Conservation (phyloP, 2,797 vertebrate genomes). For the Anguilla anguilla region DNA sequence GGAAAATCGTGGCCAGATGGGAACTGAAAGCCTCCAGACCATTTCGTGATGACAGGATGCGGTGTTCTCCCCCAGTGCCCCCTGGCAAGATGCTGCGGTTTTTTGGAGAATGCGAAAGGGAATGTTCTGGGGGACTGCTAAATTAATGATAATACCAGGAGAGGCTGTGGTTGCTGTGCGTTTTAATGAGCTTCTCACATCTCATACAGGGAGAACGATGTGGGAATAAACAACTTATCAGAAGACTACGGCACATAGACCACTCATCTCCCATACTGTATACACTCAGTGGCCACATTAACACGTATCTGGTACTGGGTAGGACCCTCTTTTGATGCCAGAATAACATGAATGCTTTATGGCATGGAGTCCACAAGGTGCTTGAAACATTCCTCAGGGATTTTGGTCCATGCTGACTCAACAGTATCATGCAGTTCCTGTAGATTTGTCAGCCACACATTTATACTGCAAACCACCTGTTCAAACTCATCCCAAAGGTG, state of each 20-base stretch:
- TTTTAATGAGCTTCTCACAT: not conserved
- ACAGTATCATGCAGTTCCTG: no score
- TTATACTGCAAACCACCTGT: no score
- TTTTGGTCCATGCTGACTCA: no score
- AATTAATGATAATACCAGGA: slow-evolving; percentile 28
- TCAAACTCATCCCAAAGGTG: no score
- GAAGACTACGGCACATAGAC: not conserved
- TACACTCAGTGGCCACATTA: not conserved
- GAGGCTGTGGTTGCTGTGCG: not conserved
- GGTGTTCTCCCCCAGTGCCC: not conserved
- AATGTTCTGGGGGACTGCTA: not conserved
- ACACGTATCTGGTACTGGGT: no score
- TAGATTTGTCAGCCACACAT: no score
- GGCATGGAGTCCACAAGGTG: no score
- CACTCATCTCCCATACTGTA: not conserved
- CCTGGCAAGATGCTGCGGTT: not conserved
- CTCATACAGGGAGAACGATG: not conserved
- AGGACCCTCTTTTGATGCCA: no score
- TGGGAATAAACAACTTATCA: slow-evolving; percentile 9
- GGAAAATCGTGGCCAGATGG: not conserved
- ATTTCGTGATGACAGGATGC: not conserved
- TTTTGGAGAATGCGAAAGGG: not conserved
- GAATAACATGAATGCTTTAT: no score
- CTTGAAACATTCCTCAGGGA: no score
- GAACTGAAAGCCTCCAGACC: not conserved